Evolutionary conservation across 35 echinoderm and acorn worm genomes (phyloP).

Genomic region (Acanthaster planci): DNA sequence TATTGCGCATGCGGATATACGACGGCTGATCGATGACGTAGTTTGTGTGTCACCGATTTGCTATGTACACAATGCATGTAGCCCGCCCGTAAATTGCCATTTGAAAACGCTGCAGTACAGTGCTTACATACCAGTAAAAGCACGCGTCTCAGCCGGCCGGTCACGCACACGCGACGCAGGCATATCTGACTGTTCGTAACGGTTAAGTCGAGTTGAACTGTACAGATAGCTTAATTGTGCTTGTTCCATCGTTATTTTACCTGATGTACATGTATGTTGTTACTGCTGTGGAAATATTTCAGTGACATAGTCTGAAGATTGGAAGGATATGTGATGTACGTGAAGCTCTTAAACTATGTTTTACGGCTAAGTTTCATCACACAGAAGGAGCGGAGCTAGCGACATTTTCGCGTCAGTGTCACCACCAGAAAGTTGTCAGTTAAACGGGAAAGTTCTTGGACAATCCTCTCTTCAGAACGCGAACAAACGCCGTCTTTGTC

Average conservation of each 20-base stretch:
- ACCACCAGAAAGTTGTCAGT: not conserved
- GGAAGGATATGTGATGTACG: not conserved
- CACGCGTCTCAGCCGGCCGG: too few relatives aligned
- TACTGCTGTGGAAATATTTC: conserved; percentile 16
- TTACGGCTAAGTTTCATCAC: not conserved
- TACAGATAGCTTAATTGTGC: not conserved
- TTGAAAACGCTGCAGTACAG: not conserved
- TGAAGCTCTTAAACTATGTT: not conserved
- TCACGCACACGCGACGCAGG: not conserved
- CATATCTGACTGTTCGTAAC: not conserved
- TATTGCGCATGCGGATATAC: not conserved
- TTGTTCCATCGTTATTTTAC: not conserved
- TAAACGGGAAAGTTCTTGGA: not conserved
- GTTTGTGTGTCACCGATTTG: not conserved
- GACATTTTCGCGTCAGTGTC: not conserved
- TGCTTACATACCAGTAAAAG: not conserved
- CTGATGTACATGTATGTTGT: not conserved
- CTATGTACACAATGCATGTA: not conserved
- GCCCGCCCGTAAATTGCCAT: not conserved
- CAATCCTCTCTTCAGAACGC: not conserved
- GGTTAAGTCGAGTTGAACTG: not conserved
- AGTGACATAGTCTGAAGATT: not conserved
- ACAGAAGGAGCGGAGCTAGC: not conserved
- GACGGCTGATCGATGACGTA: conserved; percentile 15
- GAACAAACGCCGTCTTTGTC: not conserved